phyloP scores from a whole-genome alignment of 1,140 invertebrate genomes.

The Sminthurides bifidus region DNA sequence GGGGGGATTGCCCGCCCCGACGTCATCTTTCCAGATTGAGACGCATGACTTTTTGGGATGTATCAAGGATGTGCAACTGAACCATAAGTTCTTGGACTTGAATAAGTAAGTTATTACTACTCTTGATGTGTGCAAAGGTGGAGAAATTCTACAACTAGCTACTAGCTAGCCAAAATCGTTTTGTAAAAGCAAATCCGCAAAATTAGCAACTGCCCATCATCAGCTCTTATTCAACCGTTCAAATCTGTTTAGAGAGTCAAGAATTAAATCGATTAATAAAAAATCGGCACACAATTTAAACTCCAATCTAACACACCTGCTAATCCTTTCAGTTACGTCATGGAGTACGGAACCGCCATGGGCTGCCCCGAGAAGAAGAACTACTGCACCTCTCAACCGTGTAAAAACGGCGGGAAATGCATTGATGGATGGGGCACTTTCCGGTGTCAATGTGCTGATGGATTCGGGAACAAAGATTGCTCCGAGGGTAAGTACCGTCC shows the following conservation, averaged over 20 bases:
- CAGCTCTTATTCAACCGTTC: no score
- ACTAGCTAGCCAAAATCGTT: no score
- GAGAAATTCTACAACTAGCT: no score
- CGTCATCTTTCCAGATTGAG: slow-evolving; percentile 56
- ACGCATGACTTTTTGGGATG: slow-evolving; percentile 82
- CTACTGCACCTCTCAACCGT: slow-evolving; percentile 68
- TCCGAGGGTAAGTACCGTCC: slow-evolving; percentile 60
- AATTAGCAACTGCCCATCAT: no score
- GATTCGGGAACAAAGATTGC: slow-evolving; percentile 80
- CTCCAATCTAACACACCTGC: background rate
- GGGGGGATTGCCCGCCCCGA: slow-evolving; percentile 77
- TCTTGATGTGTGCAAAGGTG: no score
- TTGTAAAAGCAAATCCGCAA: no score
- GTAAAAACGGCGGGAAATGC: slow-evolving; percentile 75
- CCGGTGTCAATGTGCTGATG: slow-evolving; percentile 69
- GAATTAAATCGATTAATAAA: background rate
- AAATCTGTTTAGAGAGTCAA: no score
- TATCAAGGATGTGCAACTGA: slow-evolving; percentile 77
- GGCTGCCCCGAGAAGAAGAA: slow-evolving; percentile 77
- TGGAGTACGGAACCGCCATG: slow-evolving; percentile 72
- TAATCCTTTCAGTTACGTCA: slow-evolving; percentile 54
- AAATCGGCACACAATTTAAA: background rate
- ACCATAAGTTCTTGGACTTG: slow-evolving; percentile 76
- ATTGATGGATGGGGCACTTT: slow-evolving; percentile 77
- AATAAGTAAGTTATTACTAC: slow-evolving; percentile 59